Conservation (phyloP, 2,113 vertebrate species). For the Hemicordylus capensis region DNA sequence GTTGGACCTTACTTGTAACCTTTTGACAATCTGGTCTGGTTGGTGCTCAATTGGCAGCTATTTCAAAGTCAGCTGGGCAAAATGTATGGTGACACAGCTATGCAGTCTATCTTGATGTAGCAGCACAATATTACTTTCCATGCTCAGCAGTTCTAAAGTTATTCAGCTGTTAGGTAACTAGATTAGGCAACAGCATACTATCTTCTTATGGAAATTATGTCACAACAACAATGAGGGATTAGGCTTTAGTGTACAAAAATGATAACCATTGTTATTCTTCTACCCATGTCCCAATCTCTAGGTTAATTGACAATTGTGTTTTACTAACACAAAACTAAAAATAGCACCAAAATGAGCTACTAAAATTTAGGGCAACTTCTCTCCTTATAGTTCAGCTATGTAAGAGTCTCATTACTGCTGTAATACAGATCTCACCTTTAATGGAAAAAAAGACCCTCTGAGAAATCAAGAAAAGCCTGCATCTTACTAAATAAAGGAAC, state of each 20-base stretch:
- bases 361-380: constrained; percentile 65
- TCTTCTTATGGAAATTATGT: constrained; percentile 71
- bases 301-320: constrained; percentile 72
- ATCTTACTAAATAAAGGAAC: constrained; percentile 63
- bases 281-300: constrained; percentile 55
- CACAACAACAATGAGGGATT: constrained; percentile 64
- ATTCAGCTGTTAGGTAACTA: constrained; percentile 45
- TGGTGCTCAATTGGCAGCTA: constrained; percentile 32
- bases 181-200: constrained; percentile 65
- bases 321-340: constrained; percentile 72
- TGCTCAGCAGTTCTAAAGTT: neutral
- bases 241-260: constrained; percentile 69
- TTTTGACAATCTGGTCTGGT: constrained; percentile 45
- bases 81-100: neutral
- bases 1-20: constrained; percentile 50
- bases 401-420: constrained; percentile 62
- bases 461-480: constrained; percentile 64
- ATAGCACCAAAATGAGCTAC: constrained; percentile 56
- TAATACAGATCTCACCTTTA: constrained; percentile 71
- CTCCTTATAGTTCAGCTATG: constrained; percentile 53
- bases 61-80: neutral
- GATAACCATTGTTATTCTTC: constrained; percentile 63
- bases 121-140: neutral
- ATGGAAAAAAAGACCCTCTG: constrained; percentile 66
- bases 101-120: neutral